A percentile compares a stretch with the other conserved stretches of the same genome.
phyloP scores from a whole-genome alignment of 2,113 vertebrate genomes.

The Indicator indicator region DNA sequence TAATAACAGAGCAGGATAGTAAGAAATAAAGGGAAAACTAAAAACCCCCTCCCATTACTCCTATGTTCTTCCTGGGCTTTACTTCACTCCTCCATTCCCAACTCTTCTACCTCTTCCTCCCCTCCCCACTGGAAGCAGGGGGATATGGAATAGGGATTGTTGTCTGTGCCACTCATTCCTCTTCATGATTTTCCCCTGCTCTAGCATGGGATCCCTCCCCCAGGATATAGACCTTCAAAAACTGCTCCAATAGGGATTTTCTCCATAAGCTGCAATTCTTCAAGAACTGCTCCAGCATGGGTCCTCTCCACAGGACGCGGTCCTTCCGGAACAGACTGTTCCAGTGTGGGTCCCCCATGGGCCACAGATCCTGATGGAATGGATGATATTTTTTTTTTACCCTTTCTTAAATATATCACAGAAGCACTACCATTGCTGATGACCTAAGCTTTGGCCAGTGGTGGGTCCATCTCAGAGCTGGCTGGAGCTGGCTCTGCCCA shows the following conservation, averaged over 20 bases:
- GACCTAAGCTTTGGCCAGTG: not conserved
- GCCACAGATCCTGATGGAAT: no score
- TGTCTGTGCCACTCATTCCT: no score
- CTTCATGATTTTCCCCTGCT: no score
- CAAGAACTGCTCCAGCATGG: no score
- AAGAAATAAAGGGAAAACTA: not conserved
- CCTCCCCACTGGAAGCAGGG: not conserved
- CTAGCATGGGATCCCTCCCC: no score
- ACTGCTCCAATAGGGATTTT: no score
- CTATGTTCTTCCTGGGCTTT: not conserved
- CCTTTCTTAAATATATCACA: not conserved
- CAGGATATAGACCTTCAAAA: no score
- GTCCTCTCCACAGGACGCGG: no score
- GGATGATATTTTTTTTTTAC: not conserved
- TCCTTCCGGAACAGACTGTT: no score
- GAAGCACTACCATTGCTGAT: not conserved
- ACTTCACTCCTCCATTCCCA: not conserved
- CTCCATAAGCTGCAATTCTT: no score
- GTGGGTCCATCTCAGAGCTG: rapidly evolving
- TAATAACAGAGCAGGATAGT: not conserved
- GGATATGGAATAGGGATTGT: no score
- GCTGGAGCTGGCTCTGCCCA: not conserved
- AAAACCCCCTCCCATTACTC: rapidly evolving
- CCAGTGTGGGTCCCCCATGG: no score
- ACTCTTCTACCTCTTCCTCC: not conserved